Evolutionary conservation across 2,113 vertebrate species (phyloP).

Genomic region (Erythrolamprus reginae): DNA sequence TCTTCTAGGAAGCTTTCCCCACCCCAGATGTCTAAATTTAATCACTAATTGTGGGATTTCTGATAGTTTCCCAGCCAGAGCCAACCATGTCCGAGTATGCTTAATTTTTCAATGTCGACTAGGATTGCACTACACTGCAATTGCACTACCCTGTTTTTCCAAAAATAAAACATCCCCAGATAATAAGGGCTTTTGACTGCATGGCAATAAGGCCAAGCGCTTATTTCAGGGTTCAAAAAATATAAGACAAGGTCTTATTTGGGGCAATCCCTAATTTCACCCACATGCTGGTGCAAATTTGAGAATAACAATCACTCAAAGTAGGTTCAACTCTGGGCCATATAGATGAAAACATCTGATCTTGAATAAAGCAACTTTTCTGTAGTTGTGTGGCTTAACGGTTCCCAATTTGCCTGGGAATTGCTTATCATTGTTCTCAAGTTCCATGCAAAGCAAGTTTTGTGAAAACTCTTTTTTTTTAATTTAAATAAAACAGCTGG

Average conservation of each 20-base stretch:
- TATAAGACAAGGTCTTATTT: no score
- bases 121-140: neutral
- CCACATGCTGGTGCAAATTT: neutral
- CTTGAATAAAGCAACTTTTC: neutral
- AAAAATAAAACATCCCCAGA: no score
- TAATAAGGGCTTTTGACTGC: no score
- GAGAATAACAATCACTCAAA: neutral
- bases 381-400: neutral
- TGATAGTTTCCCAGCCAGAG: neutral
- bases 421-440: conserved; percentile 11
- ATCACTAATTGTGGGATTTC: neutral
- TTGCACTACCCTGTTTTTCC: neutral
- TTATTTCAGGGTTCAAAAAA: no score
- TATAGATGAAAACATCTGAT: neutral
- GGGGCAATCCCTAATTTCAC: neutral
- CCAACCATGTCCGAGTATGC: neutral
- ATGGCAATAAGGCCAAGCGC: no score
- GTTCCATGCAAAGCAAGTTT: conserved; percentile 27
- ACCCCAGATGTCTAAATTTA: neutral
- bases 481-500: conserved; percentile 48
- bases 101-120: neutral
- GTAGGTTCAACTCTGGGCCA: neutral
- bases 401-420: neutral
- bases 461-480: conserved; percentile 20
- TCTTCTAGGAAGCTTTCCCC: neutral